A percentile compares a stretch with the other conserved stretches of the same genome.
These are phyloP conservation scores for Psettodes erumei DNA, from an alignment of 2,113 vertebrate species.

Conservation along the genomic window DNA sequence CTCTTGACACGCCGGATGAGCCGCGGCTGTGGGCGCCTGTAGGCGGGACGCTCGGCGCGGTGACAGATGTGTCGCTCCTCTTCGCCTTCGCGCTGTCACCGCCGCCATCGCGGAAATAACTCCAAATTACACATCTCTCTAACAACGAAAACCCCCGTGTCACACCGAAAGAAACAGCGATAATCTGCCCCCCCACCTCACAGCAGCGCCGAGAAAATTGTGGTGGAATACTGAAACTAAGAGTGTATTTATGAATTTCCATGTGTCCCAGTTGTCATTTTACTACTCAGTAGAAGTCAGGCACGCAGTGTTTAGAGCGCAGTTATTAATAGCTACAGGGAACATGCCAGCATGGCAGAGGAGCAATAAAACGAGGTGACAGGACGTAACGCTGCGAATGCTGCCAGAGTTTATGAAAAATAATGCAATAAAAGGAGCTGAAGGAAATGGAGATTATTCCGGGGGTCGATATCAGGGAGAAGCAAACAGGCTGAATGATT, in stretches of 20 bases:
- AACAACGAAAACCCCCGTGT: neutral
- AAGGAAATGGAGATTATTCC: slow-evolving; percentile 7
- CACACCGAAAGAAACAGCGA: neutral
- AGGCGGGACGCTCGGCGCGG: neutral
- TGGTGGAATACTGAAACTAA: neutral
- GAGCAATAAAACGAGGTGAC: slow-evolving; percentile 9
- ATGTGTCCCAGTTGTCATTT: slow-evolving; percentile 49
- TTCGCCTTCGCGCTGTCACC: neutral
- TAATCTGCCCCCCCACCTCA: neutral
- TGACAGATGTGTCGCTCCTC: slow-evolving; percentile 9
- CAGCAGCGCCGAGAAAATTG: neutral
- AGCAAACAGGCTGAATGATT: no score
- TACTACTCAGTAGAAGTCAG: slow-evolving; percentile 15
- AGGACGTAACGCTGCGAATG: neutral
- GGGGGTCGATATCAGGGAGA: no score
- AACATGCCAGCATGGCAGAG: neutral
- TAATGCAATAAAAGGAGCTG: neutral
- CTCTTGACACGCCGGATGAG: no score
- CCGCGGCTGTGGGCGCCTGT: no score
- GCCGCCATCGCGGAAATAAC: slow-evolving; percentile 22
- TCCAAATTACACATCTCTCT: neutral
- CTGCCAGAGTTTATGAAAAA: neutral
- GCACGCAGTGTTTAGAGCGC: slow-evolving; percentile 31
- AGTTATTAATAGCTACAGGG: slow-evolving; percentile 21
- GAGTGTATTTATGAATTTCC: slow-evolving; percentile 8